These are phyloP conservation scores for Pristionchus arcanus DNA, from an alignment of 2,888 invertebrate genomes.

Conservation along the genomic window DNA sequence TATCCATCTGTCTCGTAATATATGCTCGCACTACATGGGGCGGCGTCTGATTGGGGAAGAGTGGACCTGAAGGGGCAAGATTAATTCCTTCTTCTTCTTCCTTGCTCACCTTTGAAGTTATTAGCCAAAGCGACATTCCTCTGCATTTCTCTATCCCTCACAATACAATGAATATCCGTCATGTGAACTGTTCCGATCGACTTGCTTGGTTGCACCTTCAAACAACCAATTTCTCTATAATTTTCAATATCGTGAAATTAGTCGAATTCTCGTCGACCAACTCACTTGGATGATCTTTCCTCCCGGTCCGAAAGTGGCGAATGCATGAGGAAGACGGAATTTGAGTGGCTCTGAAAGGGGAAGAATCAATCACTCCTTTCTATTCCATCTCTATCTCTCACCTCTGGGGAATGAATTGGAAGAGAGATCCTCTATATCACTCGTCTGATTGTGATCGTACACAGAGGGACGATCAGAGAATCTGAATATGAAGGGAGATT, in stretches of 20 bases:
- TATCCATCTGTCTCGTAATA: conserved; percentile 73
- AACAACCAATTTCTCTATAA: no score
- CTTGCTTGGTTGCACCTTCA: conserved; percentile 45
- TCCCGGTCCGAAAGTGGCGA: conserved; percentile 51
- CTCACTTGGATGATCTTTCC: conserved; percentile 52
- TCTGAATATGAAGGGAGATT: not conserved
- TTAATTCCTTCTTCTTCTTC: not conserved
- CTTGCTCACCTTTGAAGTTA: conserved; percentile 48
- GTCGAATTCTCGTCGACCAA: not conserved
- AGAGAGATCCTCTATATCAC: conserved; percentile 46
- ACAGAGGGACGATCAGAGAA: conserved; percentile 49
- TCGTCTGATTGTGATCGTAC: conserved; percentile 51
- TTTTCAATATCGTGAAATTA: not conserved
- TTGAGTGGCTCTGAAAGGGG: conserved; percentile 54
- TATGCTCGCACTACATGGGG: conserved; percentile 66
- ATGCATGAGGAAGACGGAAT: conserved; percentile 54
- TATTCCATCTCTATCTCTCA: not conserved
- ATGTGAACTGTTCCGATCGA: conserved; percentile 22
- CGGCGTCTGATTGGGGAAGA: conserved; percentile 50
- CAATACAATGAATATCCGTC: conserved; percentile 42
- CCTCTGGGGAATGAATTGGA: conserved; percentile 37
- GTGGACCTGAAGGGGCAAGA: conserved; percentile 37
- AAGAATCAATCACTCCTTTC: not conserved
- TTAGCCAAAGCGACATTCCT: conserved; percentile 35
- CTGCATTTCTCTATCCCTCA: conserved; percentile 50